phyloP scores from a whole-genome alignment of 2,797 vertebrate species.

The Oryzias sinensis region DNA sequence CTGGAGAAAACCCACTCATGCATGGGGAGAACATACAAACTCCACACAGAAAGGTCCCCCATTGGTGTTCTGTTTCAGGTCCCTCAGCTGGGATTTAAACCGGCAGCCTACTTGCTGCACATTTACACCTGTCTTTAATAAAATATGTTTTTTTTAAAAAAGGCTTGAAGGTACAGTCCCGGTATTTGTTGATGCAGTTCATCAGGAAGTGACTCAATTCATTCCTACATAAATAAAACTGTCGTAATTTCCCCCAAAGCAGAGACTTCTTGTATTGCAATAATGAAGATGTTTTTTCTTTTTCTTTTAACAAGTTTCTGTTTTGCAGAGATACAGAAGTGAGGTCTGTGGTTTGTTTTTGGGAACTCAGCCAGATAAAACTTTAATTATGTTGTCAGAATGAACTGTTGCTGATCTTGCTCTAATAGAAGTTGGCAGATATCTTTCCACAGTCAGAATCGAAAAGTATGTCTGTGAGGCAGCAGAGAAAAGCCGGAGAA shows the following conservation, averaged over 20 bases:
- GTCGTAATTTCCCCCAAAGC: background rate
- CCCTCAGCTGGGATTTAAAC: no score
- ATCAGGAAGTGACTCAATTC: no score
- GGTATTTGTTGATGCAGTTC: no score
- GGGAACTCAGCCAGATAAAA: background rate
- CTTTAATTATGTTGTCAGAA: conserved; percentile 26
- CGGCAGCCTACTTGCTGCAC: no score
- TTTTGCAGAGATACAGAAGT: conserved; percentile 18
- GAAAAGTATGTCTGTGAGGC: conserved; percentile 6
- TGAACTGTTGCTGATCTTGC: conserved; percentile 8
- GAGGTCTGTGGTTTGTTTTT: background rate
- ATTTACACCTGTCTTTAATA: no score
- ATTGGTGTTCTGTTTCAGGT: no score
- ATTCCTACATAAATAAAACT: no score
- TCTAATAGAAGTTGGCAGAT: conserved; percentile 15
- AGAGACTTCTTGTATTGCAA: background rate
- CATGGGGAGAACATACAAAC: no score
- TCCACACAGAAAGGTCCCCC: no score
- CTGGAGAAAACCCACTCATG: no score
- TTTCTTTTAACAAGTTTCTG: conserved; percentile 8
- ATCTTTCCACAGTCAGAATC: conserved; percentile 5
- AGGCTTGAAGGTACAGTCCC: no score
- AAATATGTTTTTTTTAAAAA: no score
- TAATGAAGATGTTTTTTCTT: background rate
- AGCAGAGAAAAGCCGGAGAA: conserved; percentile 4